phyloP scores from a whole-genome alignment of 2,888 invertebrate genomes.

The Hymenopus coronatus region DNA sequence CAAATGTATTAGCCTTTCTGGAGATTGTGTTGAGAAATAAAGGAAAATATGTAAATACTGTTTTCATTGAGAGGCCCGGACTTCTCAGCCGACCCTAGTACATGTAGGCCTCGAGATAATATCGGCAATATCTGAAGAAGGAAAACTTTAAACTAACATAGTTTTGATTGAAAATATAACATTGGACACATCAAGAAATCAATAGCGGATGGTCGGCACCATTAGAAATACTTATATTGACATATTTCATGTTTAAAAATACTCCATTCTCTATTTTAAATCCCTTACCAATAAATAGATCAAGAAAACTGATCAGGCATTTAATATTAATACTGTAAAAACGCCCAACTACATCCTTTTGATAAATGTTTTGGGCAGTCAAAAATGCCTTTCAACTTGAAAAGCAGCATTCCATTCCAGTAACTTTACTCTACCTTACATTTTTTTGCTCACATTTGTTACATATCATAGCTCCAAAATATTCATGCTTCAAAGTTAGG shows the following conservation, averaged over 20 bases:
- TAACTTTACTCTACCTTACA: not conserved
- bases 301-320: constrained; percentile 15
- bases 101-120: no score
- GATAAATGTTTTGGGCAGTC: constrained; percentile 20
- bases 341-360: constrained; percentile 2
- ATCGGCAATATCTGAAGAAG: no score
- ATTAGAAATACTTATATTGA: constrained; percentile 25
- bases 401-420: constrained; percentile 1
- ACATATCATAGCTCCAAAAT: not conserved
- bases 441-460: not conserved
- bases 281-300: not conserved
- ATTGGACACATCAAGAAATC: constrained; percentile 5
- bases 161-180: constrained; percentile 9
- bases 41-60: no score
- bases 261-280: constrained; percentile 11
- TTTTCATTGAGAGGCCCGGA: no score
- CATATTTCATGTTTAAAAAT: constrained; percentile 18
- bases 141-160: no score
- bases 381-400: constrained; percentile 1
- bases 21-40: no score
- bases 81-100: no score
- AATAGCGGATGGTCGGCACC: constrained; percentile 23
- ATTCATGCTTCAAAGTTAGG: not conserved
- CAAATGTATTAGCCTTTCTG: no score
- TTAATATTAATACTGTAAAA: constrained; percentile 26